Evolutionary conservation across 2,888 invertebrate genomes (phyloP).

Genomic region (Megamerina dolium): DNA sequence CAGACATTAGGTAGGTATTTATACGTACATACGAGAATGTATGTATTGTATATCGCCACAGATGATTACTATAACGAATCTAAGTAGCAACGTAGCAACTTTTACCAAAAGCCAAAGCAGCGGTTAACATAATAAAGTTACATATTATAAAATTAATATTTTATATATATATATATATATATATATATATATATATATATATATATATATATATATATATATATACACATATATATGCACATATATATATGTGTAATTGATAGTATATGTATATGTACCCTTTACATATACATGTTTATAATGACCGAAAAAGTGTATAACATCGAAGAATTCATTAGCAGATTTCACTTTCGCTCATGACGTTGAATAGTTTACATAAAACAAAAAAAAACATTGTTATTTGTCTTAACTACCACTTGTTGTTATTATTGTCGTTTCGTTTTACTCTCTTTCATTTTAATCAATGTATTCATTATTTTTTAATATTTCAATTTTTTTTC

Average conservation of each 20-base stretch:
- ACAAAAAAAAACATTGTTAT: too few relatives aligned
- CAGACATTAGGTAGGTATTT: not conserved
- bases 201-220: conserved; percentile 21
- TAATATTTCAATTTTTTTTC: too few relatives aligned
- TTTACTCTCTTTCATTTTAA: conserved; percentile 8
- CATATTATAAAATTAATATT: conserved; percentile 1
- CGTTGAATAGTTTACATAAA: conserved; percentile 27
- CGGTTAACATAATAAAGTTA: conserved; percentile 1
- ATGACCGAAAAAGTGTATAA: conserved; percentile 44
- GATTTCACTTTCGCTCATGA: conserved; percentile 48
- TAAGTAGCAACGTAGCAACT: too few relatives aligned
- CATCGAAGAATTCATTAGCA: conserved; percentile 46
- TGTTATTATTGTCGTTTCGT: not conserved
- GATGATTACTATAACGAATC: conserved; percentile 39
- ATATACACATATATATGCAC: not conserved
- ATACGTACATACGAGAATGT: too few relatives aligned
- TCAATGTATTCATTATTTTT: too few relatives aligned
- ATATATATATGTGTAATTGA: too few relatives aligned
- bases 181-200: conserved; percentile 19
- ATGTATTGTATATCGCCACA: conserved; percentile 18
- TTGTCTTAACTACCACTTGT: not conserved
- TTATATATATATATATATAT: conserved; percentile 8
- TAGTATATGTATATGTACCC: too few relatives aligned
- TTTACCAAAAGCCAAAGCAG: conserved; percentile 27
- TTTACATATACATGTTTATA: too few relatives aligned